phyloP scores from a whole-genome alignment of 2,888 invertebrate genomes.

The Melolontha melolontha region DNA sequence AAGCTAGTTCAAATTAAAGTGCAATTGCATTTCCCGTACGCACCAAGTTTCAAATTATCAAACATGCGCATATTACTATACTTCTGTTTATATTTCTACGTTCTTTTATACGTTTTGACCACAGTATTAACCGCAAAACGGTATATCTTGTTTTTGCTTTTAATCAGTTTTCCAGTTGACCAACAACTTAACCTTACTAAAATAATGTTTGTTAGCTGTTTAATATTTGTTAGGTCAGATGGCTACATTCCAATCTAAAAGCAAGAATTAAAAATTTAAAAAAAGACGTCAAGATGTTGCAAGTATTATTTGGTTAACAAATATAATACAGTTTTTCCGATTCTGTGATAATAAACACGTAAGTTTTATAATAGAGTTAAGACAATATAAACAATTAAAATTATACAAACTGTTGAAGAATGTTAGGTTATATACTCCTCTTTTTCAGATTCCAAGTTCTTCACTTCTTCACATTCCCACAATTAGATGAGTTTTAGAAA shows the following conservation, averaged over 20 bases:
- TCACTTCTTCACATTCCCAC: slow-evolving; percentile 19
- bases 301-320: slow-evolving; percentile 8
- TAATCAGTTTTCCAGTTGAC: slow-evolving; percentile 34
- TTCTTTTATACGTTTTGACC: slow-evolving; percentile 11
- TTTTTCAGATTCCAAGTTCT: slow-evolving; percentile 40
- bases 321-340: not conserved
- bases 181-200: slow-evolving; percentile 1
- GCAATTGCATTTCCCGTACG: slow-evolving; percentile 2
- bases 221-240: slow-evolving; percentile 17
- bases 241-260: slow-evolving; percentile 24
- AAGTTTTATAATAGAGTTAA: slow-evolving; percentile 2
- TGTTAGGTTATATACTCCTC: slow-evolving; percentile 24
- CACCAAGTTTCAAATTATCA: not conserved
- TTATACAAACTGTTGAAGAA: not conserved
- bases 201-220: not conserved
- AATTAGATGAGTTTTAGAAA: slow-evolving; percentile 53
- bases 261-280: slow-evolving; percentile 25
- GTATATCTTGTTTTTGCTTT: slow-evolving; percentile 32
- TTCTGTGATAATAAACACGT: slow-evolving; percentile 35
- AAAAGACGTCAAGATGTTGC: slow-evolving; percentile 15
- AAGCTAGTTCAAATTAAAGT: no score
- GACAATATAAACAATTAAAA: not conserved
- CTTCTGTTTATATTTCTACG: slow-evolving; percentile 4
- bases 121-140: slow-evolving; percentile 31
- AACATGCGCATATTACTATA: slow-evolving; percentile 10